Percentiles rank a stretch among this genome's conserved stretches.
Evolutionary conservation across 2,888 invertebrate genomes (phyloP).

Genomic region (Pristionchus japonicus): DNA sequence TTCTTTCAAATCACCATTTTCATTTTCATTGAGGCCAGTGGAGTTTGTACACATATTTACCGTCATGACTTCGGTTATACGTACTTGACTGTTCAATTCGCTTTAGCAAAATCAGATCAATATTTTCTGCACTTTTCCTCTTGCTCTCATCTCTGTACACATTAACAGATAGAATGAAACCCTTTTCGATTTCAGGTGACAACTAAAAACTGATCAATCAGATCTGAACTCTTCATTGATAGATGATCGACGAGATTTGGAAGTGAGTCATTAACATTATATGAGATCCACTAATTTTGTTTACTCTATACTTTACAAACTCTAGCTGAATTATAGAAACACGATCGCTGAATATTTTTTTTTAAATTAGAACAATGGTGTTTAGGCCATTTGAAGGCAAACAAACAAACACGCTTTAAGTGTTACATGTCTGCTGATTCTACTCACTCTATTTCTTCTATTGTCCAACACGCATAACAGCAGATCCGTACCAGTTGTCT

Average conservation of each 20-base stretch:
- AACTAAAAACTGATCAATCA: neutral
- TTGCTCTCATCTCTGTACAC: too few species aligned
- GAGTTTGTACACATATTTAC: too few species aligned
- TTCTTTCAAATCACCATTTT: neutral
- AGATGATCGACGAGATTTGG: slow-evolving; percentile 37
- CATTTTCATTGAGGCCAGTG: neutral
- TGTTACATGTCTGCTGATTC: neutral
- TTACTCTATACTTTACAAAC: too few species aligned
- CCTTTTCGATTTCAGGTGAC: neutral
- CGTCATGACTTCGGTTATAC: too few species aligned
- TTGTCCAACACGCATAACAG: neutral
- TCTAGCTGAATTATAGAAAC: too few species aligned
- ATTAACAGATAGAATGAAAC: neutral
- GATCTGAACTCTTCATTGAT: neutral
- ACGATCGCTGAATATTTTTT: too few species aligned
- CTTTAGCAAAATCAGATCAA: too few species aligned
- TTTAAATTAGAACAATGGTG: too few species aligned
- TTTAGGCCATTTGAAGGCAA: too few species aligned
- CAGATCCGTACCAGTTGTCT: neutral
- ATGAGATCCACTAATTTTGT: too few species aligned
- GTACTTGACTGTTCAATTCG: too few species aligned
- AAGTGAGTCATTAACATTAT: slow-evolving; percentile 5
- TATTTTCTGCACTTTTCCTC: too few species aligned
- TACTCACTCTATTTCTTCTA: neutral
- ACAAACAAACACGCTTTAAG: neutral